These are phyloP conservation scores for Noctua comes DNA, from an alignment of 2,888 invertebrate genomes.

Conservation along the genomic window DNA sequence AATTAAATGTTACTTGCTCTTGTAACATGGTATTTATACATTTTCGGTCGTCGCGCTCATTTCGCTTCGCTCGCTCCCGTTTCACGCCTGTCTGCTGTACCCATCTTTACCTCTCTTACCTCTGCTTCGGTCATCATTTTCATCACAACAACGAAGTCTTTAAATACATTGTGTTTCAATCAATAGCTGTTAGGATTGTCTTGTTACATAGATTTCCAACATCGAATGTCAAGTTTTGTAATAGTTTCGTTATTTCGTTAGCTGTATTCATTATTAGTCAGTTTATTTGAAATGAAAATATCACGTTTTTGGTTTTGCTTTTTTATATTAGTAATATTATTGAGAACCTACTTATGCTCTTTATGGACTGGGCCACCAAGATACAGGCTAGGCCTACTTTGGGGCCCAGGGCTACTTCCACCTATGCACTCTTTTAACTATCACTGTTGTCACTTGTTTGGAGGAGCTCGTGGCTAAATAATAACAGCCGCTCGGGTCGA, in stretches of 20 bases:
- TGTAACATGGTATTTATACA: no score
- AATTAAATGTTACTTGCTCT: no score
- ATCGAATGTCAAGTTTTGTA: conserved; percentile 16
- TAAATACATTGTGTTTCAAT: background rate
- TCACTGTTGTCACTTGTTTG: no score
- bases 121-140: background rate
- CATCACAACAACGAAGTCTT: background rate
- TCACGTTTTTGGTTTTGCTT: background rate
- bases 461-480: no score
- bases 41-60: no score
- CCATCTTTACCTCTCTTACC: background rate
- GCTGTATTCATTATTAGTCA: background rate
- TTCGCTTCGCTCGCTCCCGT: background rate
- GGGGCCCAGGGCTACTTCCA: no score
- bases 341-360: background rate
- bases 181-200: background rate
- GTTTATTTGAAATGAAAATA: background rate
- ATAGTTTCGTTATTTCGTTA: background rate
- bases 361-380: no score
- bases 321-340: background rate
- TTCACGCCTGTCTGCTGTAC: background rate
- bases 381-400: no score
- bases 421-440: no score
- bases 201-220: conserved; percentile 13
- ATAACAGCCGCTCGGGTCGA: no score